Evolutionary conservation across 2,888 invertebrate species (phyloP).

Genomic region (Trissolcus brochymenae): DNA sequence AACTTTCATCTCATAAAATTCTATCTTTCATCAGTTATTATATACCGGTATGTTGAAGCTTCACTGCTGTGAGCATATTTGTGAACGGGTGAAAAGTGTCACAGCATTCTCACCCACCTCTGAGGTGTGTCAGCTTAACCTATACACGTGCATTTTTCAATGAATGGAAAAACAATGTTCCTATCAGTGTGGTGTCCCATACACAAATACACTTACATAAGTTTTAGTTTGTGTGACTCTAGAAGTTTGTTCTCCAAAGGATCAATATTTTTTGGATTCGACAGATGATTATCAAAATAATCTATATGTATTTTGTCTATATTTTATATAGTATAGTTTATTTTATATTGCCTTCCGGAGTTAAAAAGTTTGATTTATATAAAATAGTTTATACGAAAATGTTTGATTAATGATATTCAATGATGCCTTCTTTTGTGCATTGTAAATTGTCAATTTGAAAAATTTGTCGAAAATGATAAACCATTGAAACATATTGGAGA

Average conservation of each 20-base stretch:
- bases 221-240: background rate
- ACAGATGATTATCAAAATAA: background rate
- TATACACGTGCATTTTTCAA: constrained; percentile 47
- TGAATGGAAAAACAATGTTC: constrained; percentile 16
- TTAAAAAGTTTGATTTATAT: too few species aligned
- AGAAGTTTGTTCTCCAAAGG: background rate
- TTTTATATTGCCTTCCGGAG: too few species aligned
- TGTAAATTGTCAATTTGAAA: too few species aligned
- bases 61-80: constrained; percentile 14
- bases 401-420: too few species aligned
- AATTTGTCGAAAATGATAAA: too few species aligned
- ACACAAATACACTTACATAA: background rate
- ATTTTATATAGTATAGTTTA: too few species aligned
- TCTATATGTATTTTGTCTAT: too few species aligned
- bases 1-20: background rate
- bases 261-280: constrained; percentile 7
- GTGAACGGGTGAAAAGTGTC: constrained; percentile 29
- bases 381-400: too few species aligned
- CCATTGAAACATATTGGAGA: too few species aligned
- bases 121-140: constrained; percentile 54
- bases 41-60: constrained; percentile 1
- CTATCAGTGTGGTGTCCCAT: constrained; percentile 23
- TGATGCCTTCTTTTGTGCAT: too few species aligned
- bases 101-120: constrained; percentile 26
- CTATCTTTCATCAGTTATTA: constrained; percentile 14